Evolutionary conservation across 1,140 invertebrate species (phyloP), one percentile per base, ranked within the genome.

Genomic region (Pseudobourletiella spinata): DNA sequence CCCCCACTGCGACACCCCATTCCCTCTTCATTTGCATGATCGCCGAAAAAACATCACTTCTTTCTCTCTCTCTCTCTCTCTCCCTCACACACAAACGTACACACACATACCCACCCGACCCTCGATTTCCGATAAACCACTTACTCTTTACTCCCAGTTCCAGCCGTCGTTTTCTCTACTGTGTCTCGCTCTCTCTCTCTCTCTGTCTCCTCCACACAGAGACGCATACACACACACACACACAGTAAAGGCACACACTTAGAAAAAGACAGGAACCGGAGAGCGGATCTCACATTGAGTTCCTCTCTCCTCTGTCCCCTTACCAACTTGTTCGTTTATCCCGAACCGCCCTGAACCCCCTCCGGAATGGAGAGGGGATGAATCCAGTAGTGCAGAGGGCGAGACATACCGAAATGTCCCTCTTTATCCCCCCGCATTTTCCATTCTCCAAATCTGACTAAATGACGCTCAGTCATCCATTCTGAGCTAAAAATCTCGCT

Each of bases 1-100:
- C 48, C 48, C 63, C 60, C 52, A 64, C 52, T 57, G 62, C 62
- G 57, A 65, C 63, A 65, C 60, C 63, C 67, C 46, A 61, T 62
- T 61, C 66, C 59, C 57, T 61, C 50, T 63, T 66, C 68, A 69
- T 69, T 69, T 69, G 64, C 67, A 69, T 69, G 61, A 69, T 69
- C 64, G 62, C 59, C 61, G 57, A 59, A 56, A 58, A 65, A 59
- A 59, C 58, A 59, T 25, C n/a, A 28, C 48, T 39, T 24, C 28
- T 32, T 35, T 35, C 48, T 60, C 30, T 61, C 20, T 28, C 58
- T 24, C 28, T 4, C n/a, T n/a, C n/a, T n/a, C n/a, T n/a, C n/a
- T n/a, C n/a, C n/a, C n/a, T n/a, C n/a, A n/a, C n/a, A n/a, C n/a
- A n/a, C 25, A 29, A 28, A 29, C 44, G 4, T 20, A 32, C 3